phyloP scores from a whole-genome alignment of 2,113 vertebrate genomes.

The Coptodon rendalli region DNA sequence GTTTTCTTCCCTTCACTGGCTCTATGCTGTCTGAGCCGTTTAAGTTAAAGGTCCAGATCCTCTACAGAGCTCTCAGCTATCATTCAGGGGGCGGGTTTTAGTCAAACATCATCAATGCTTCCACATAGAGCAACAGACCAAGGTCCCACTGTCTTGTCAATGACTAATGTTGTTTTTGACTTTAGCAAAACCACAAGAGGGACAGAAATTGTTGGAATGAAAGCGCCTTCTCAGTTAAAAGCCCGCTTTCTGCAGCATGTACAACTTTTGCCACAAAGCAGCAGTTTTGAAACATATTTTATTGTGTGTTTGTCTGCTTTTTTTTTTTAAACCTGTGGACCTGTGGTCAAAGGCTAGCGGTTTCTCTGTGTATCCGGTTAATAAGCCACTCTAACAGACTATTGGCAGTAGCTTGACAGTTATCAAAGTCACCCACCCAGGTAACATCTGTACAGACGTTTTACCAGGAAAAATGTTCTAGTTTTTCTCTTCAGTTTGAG shows the following conservation, averaged over 20 bases:
- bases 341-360: neutral
- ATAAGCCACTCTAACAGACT: neutral
- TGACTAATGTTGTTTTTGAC: neutral
- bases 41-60: neutral
- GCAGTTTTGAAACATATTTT: neutral
- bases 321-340: neutral
- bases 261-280: neutral
- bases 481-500: neutral
- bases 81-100: slow-evolving; percentile 16
- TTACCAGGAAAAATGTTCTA: neutral
- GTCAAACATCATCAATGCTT: neutral
- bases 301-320: neutral
- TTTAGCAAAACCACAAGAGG: neutral
- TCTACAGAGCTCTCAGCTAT: neutral
- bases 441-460: neutral
- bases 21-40: neutral
- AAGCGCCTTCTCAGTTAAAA: neutral
- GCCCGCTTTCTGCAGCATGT: neutral
- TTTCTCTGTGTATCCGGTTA: neutral
- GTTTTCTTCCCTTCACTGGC: neutral
- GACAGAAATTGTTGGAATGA: neutral
- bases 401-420: neutral
- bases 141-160: neutral
- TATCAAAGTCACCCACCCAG: neutral
- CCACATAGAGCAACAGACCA: neutral